Evolutionary conservation across 2,113 vertebrate species (phyloP).

Genomic region (Columba livia): DNA sequence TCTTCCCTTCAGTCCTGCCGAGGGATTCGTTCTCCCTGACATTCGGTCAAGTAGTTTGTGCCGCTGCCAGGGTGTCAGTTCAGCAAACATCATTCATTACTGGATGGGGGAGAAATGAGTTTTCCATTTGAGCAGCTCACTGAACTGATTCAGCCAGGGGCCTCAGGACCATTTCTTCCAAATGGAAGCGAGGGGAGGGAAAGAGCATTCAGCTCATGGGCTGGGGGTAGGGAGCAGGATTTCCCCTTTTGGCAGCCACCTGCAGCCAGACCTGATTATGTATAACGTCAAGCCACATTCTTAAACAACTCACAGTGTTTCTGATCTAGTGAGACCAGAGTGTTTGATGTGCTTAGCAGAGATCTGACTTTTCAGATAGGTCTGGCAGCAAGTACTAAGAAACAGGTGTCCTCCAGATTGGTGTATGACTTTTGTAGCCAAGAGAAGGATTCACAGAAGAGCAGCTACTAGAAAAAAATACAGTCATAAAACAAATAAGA

Average conservation of each 20-base stretch:
- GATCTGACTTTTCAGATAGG: conserved; percentile 52
- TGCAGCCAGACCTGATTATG: conserved; percentile 43
- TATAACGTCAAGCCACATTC: conserved; percentile 39
- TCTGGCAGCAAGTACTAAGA: conserved; percentile 44
- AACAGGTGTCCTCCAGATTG: conserved; percentile 66
- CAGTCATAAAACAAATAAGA: conserved; percentile 36
- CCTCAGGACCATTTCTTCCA: not conserved
- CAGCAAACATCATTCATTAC: not conserved
- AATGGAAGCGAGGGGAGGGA: not conserved
- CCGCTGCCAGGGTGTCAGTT: not conserved
- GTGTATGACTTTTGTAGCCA: not conserved
- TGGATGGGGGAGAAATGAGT: not conserved
- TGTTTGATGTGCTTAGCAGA: conserved; percentile 55
- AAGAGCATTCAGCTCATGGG: not conserved
- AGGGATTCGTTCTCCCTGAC: not conserved
- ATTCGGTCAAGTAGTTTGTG: rapidly evolving
- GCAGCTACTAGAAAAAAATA: conserved; percentile 45
- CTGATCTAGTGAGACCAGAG: conserved; percentile 29
- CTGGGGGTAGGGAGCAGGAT: not conserved
- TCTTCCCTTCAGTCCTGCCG: not conserved
- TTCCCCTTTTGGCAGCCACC: conserved; percentile 50
- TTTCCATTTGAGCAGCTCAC: not conserved
- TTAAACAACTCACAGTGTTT: conserved; percentile 35
- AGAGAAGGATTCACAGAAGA: conserved; percentile 34
- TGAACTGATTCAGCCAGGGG: not conserved